phyloP scores from a whole-genome alignment of 2,113 vertebrate species.

The Calyptomena viridis region DNA sequence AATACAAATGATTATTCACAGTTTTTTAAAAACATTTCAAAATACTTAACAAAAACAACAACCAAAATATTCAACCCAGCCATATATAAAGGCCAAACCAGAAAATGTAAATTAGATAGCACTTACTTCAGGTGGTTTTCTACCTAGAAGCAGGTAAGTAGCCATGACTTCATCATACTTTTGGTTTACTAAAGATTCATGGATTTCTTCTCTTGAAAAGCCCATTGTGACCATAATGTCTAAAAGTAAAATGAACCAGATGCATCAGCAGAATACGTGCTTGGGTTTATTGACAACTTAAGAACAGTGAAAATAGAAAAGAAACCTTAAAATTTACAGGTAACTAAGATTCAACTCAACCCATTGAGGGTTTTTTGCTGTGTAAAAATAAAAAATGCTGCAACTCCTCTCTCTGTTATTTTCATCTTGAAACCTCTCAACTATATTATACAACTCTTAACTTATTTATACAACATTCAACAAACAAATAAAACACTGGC shows the following conservation, averaged over 20 bases:
- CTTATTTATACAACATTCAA: not conserved
- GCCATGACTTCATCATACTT: conserved; percentile 98
- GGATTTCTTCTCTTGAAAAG: conserved; percentile 95
- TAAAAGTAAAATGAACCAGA: conserved; percentile 46
- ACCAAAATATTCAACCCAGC: not conserved
- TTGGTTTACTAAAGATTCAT: conserved; percentile 88
- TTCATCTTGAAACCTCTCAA: not conserved
- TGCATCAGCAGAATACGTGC: not conserved
- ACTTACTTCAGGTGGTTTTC: conserved; percentile 94
- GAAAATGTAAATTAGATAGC: not conserved
- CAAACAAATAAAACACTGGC: not conserved
- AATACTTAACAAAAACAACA: not conserved
- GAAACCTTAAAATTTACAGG: not conserved
- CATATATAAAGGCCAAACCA: not conserved
- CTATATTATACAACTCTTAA: not conserved
- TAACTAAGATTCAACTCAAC: not conserved
- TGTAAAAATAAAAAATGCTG: not conserved
- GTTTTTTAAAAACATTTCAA: not conserved
- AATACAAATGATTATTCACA: not conserved
- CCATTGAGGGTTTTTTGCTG: not conserved
- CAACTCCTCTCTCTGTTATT: not conserved
- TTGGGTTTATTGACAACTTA: not conserved
- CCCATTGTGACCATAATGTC: conserved; percentile 99
- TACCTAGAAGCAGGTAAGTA: conserved; percentile 93
- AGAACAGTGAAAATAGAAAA: not conserved